phyloP scores from a whole-genome alignment of 1,140 invertebrate species.

The Drosophila bifasciata region DNA sequence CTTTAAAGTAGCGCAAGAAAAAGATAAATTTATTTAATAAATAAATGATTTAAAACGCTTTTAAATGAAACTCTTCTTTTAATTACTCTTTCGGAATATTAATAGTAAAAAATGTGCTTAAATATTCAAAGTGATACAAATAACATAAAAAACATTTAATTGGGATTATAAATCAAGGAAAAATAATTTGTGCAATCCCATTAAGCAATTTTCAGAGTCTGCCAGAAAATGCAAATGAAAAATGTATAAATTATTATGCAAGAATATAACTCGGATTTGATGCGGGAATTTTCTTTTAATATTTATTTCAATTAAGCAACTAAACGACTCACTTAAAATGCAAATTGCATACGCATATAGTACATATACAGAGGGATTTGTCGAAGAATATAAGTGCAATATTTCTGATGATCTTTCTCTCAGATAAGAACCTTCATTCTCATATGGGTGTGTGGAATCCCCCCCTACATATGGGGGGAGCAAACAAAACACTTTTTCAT shows the following conservation, averaged over 20 bases:
- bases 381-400: conserved; percentile 47
- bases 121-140: background rate
- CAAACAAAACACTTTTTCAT: conserved; percentile 64
- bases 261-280: conserved; percentile 22
- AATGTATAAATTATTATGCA: background rate
- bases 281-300: conserved; percentile 50
- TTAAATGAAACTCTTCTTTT: too few species aligned
- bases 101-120: too few species aligned
- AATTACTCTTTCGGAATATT: too few species aligned
- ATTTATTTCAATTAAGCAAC: conserved; percentile 74
- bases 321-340: conserved; percentile 81
- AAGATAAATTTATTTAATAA: too few species aligned
- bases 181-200: conserved; percentile 9
- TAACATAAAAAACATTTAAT: background rate
- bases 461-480: conserved; percentile 15
- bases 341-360: conserved; percentile 69
- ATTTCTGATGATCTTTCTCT: conserved; percentile 29
- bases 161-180: background rate
- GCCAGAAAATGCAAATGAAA: too few species aligned
- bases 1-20: too few species aligned
- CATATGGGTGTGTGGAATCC: too few species aligned
- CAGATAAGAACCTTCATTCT: too few species aligned
- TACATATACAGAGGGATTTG: conserved; percentile 60
- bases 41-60: too few species aligned
- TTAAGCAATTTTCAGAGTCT: conserved; percentile 9